Conservation (phyloP, 2,797 vertebrate species). For the Molossus alvarezi region DNA sequence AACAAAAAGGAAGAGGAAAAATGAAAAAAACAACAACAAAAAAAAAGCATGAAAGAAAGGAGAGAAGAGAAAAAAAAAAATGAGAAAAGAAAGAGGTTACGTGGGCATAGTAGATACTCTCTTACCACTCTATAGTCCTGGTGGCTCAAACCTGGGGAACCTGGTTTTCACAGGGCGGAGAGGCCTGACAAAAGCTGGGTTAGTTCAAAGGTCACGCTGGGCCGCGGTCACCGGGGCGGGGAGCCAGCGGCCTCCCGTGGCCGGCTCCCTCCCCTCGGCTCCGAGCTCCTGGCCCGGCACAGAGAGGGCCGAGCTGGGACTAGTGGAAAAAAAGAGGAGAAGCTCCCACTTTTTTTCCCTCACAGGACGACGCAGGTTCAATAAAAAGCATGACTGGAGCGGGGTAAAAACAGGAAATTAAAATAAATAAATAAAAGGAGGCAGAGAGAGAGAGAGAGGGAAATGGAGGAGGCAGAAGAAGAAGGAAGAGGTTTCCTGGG, state of each 20-base stretch:
- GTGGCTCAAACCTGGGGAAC: conserved; percentile 90
- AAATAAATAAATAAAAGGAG: conserved; percentile 89
- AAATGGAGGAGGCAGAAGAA: conserved; percentile 85
- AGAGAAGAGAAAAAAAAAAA: conserved; percentile 92
- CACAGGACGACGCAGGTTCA: conserved; percentile 91
- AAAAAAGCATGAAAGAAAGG: conserved; percentile 91
- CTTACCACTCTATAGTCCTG: conserved; percentile 92
- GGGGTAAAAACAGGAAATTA: conserved; percentile 81
- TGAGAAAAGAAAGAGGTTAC: conserved; percentile 94
- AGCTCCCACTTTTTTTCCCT: conserved; percentile 89
- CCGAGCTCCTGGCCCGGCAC: conserved; percentile 88
- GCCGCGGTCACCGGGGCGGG: conserved; percentile 86
- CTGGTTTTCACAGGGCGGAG: conserved; percentile 85
- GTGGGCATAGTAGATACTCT: conserved; percentile 91
- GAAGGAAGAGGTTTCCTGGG: conserved; percentile 90
- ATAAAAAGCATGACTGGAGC: conserved; percentile 91
- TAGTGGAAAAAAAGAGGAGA: conserved; percentile 90
- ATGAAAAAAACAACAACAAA: conserved; percentile 91
- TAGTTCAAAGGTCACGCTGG: conserved; percentile 90
- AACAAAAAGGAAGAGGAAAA: conserved; percentile 90
- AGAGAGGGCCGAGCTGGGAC: conserved; percentile 87
- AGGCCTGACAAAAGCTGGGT: conserved; percentile 91
- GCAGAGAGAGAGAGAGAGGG: conserved; percentile 83
- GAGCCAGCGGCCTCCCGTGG: conserved; percentile 83
- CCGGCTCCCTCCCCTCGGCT: conserved; percentile 85